Evolutionary conservation across 1,140 invertebrate genomes (phyloP).

Genomic region (Drosophila hydei): DNA sequence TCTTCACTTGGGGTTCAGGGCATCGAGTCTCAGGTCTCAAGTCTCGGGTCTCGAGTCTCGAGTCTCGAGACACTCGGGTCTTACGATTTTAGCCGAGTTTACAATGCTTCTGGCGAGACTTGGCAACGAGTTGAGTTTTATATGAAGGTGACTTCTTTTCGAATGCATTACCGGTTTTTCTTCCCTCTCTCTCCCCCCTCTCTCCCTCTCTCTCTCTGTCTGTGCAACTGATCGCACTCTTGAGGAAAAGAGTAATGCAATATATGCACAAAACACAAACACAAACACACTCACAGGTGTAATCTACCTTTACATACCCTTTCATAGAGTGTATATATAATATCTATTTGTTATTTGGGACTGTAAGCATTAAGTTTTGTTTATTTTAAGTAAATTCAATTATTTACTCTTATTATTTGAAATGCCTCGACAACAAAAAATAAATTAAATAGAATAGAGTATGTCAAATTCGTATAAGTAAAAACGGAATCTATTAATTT

Average conservation of each 20-base stretch:
- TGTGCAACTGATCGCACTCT: constrained; percentile 5
- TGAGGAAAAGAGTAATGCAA: constrained; percentile 39
- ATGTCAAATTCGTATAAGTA: constrained; percentile 3
- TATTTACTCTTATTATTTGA: too few relatives aligned
- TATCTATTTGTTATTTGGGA: too few relatives aligned
- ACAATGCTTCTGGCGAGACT: constrained; percentile 5
- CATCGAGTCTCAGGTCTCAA: neutral
- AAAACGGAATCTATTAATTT: constrained; percentile 16
- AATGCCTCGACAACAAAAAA: too few relatives aligned
- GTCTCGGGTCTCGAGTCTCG: constrained; percentile 1
- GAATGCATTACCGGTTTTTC: constrained; percentile 79
- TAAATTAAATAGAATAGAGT: too few relatives aligned
- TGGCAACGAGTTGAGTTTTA: constrained; percentile 46
- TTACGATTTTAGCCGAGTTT: constrained; percentile 27
- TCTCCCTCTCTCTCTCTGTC: constrained; percentile 8
- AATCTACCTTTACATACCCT: constrained; percentile 60
- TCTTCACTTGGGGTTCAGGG: constrained; percentile 23
- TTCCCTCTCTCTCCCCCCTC: constrained; percentile 22
- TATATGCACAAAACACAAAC: constrained; percentile 11
- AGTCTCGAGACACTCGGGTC: constrained; percentile 13
- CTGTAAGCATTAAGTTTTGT: too few relatives aligned
- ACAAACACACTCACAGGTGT: constrained; percentile 41
- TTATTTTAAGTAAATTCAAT: neutral
- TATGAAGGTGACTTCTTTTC: constrained; percentile 79
- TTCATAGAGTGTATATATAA: too few relatives aligned